These are phyloP conservation scores for Tinea trinotella DNA, from an alignment of 2,888 invertebrate species.

Conservation along the genomic window DNA sequence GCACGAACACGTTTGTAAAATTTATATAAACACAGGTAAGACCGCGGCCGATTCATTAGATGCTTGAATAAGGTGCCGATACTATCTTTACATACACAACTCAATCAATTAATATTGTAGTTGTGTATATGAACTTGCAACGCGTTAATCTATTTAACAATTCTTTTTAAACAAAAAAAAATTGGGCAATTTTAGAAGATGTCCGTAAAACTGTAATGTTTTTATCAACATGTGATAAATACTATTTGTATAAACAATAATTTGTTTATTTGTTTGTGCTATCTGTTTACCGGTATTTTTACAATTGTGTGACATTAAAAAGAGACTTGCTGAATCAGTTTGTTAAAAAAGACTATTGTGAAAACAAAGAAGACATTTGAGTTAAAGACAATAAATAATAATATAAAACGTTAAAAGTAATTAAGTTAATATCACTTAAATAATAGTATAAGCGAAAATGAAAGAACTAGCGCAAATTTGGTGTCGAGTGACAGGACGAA, in stretches of 20 bases:
- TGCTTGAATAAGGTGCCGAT: conserved; percentile 17
- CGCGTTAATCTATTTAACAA: not conserved
- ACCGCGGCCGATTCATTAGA: conserved; percentile 28
- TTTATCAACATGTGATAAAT: not conserved
- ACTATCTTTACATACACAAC: conserved; percentile 3
- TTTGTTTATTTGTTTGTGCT: conserved; percentile 1
- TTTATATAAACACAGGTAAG: conserved; percentile 31
- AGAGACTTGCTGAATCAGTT: conserved; percentile 3
- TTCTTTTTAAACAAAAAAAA: conserved; percentile 1
- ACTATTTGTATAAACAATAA: not conserved
- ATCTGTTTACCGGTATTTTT: not conserved
- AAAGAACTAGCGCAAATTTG: conserved; percentile 76
- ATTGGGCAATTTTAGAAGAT: not conserved
- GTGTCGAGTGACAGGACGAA: conserved; percentile 63
- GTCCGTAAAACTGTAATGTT: not conserved
- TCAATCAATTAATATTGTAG: not conserved
- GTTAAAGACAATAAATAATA: conserved; percentile 10
- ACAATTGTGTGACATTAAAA: conserved; percentile 14
- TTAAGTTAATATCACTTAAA: not conserved
- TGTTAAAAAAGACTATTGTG: not conserved
- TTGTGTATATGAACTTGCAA: not conserved
- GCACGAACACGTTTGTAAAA: conserved; percentile 26
- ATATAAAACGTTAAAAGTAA: no score
- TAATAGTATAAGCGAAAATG: conserved; percentile 44
- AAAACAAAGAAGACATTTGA: conserved; percentile 9